Conservation (phyloP, 2,888 invertebrate species). For the Eustalomyia histrio region DNA sequence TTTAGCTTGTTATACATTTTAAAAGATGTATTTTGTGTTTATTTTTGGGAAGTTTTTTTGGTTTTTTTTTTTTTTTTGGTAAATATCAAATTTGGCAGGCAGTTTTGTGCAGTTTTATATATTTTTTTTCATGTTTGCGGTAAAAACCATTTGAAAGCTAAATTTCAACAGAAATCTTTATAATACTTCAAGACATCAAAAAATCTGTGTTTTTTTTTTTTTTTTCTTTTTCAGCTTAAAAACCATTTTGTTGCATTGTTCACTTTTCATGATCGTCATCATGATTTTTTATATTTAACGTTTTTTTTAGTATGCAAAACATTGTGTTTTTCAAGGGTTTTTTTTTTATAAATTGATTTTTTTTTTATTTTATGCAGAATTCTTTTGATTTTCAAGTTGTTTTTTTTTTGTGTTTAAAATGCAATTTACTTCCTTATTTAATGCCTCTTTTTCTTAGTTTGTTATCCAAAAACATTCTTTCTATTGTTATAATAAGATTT, state of each 20-base stretch:
- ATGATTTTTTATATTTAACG: conserved; percentile 70
- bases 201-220: conserved; percentile 62
- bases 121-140: conserved; percentile 38
- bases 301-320: conserved; percentile 64
- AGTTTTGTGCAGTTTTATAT: conserved; percentile 22
- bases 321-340: conserved; percentile 26
- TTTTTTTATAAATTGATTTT: conserved; percentile 31
- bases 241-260: conserved; percentile 61
- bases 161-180: conserved; percentile 76
- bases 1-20: conserved; percentile 63
- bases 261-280: conserved; percentile 70
- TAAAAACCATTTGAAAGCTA: conserved; percentile 68
- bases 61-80: conserved; percentile 36
- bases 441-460: conserved; percentile 1
- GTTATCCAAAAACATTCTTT: conserved; percentile 34
- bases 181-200: conserved; percentile 68
- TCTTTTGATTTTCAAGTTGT: conserved; percentile 37
- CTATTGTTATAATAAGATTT: conserved; percentile 58
- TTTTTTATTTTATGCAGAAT: conserved; percentile 38
- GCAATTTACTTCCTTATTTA: conserved; percentile 62
- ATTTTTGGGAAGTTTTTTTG: not conserved
- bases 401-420: conserved; percentile 55
- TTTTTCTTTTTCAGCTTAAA: conserved; percentile 70
- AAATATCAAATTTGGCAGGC: conserved; percentile 57
- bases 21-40: conserved; percentile 11